Conservation (phyloP, 2,113 vertebrate genomes). For the Lagopus leucura region DNA sequence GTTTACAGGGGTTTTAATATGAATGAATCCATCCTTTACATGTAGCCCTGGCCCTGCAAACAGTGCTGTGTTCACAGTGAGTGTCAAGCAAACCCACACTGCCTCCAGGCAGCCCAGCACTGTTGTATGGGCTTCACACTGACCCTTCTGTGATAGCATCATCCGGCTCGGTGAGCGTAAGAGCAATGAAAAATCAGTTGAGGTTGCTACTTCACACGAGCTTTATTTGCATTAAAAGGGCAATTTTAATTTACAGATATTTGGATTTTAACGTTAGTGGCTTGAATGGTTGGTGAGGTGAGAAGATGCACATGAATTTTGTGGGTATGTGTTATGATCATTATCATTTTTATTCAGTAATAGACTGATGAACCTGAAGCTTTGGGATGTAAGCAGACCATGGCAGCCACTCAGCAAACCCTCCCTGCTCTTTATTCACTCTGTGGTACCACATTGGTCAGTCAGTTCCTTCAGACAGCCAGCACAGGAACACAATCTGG, state of each 20-base stretch:
- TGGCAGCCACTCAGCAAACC: not conserved
- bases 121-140: too few species aligned
- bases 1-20: not conserved
- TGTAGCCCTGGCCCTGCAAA: not conserved
- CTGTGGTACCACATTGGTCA: not conserved
- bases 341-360: not conserved
- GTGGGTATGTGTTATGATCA: not conserved
- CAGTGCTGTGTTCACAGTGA: too few species aligned
- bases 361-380: not conserved
- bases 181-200: not conserved
- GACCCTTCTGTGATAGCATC: not conserved
- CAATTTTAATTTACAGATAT: not conserved
- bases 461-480: fast-evolving
- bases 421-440: not conserved
- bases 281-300: not conserved
- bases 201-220: not conserved
- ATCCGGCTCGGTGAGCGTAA: not conserved
- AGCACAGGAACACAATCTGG: not conserved
- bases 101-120: too few species aligned
- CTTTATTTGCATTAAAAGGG: not conserved
- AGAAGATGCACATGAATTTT: not conserved
- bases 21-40: not conserved
- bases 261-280: not conserved
- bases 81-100: too few species aligned
- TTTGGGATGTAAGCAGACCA: not conserved